Percentiles rank a stretch among this genome's conserved stretches.
These are phyloP conservation scores for Pampus argenteus DNA, from an alignment of 2,797 vertebrate genomes.

Conservation along the genomic window DNA sequence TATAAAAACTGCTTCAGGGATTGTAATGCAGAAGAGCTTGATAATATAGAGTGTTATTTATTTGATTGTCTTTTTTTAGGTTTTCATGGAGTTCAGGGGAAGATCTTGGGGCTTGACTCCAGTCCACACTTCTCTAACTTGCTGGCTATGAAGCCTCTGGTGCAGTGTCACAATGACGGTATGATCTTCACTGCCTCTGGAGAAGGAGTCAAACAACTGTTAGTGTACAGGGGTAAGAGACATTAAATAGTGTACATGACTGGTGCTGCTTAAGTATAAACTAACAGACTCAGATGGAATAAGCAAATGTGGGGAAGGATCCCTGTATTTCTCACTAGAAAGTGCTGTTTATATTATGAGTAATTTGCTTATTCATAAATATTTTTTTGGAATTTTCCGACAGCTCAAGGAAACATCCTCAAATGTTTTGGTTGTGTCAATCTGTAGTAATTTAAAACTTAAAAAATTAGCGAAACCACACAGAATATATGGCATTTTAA, in stretches of 20 bases:
- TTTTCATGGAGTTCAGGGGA: conserved; percentile 56
- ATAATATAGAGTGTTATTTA: background rate
- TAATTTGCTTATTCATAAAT: no score
- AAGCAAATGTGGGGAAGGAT: background rate
- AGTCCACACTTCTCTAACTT: conserved; percentile 56
- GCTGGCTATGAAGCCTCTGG: conserved; percentile 68
- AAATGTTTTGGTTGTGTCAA: background rate
- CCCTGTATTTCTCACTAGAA: background rate
- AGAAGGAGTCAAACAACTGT: conserved; percentile 68
- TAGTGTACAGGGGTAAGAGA: conserved; percentile 78
- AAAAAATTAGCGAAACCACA: background rate
- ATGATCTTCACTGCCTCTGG: conserved; percentile 81
- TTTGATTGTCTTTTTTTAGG: conserved; percentile 41
- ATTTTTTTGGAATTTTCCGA: no score
- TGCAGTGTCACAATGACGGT: conserved; percentile 71
- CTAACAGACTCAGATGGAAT: background rate
- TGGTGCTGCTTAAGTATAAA: background rate
- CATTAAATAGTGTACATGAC: background rate
- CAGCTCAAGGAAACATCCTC: no score
- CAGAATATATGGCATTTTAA: background rate
- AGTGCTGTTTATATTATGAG: background rate
- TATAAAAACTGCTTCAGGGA: conserved; percentile 46
- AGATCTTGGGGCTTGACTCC: conserved; percentile 47
- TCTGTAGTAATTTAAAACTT: background rate
- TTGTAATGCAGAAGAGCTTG: background rate